A percentile compares a stretch with the other conserved stretches of the same genome.
Conservation (phyloP, 2,797 vertebrate species). For the Lepidocolaptes lacrymiger region DNA sequence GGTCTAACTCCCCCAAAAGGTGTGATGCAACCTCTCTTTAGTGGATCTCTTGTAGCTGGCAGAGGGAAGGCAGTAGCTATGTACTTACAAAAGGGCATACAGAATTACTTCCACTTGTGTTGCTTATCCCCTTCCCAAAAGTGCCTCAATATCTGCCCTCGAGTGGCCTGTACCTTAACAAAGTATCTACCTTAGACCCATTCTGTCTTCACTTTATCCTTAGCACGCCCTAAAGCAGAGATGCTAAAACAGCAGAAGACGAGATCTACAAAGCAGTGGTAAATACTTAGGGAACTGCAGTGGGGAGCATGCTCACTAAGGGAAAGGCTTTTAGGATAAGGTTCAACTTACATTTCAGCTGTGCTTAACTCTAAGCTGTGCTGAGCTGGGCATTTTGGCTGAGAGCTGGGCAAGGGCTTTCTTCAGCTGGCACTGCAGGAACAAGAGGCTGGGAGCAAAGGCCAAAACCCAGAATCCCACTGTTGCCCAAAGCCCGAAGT, state of each 20-base stretch:
- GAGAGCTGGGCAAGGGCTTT: not conserved
- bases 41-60: not conserved
- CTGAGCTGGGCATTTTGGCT: not conserved
- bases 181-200: slow-evolving; percentile 31
- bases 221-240: not conserved
- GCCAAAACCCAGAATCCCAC: not conserved
- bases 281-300: not conserved
- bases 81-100: not conserved
- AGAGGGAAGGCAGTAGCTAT: not conserved
- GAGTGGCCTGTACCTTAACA: slow-evolving; percentile 56
- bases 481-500: not conserved
- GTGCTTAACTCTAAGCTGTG: not conserved
- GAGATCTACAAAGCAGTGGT: not conserved
- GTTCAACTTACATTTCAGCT: not conserved
- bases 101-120: not conserved
- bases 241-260: not conserved
- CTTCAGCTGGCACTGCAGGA: not conserved
- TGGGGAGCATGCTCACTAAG: not conserved
- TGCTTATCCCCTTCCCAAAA: slow-evolving; percentile 48
- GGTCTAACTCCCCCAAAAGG: fast-evolving
- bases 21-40: not conserved
- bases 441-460: not conserved
- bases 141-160: slow-evolving; percentile 62
- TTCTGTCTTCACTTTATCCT: not conserved
- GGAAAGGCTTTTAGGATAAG: not conserved